phyloP scores from a whole-genome alignment of 2,113 vertebrate species.

The Cottus gobio region DNA sequence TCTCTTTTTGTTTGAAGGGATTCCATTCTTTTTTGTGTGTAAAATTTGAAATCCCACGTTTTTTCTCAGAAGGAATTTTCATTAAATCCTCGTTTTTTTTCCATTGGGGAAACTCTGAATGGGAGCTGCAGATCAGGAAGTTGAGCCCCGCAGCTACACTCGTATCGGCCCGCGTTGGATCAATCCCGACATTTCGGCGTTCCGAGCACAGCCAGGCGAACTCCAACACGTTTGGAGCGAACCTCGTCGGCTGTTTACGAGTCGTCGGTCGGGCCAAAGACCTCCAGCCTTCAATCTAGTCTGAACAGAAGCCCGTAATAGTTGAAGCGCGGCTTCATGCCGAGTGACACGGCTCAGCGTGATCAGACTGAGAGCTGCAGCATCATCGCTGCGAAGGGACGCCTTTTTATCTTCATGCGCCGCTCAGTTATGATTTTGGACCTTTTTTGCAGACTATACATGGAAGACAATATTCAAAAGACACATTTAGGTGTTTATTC shows the following conservation, averaged over 20 bases:
- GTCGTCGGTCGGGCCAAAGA: conserved; percentile 14
- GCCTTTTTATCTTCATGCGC: too few species aligned
- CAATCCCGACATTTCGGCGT: background rate
- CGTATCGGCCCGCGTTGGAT: conserved; percentile 17
- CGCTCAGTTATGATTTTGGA: too few species aligned
- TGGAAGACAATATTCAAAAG: too few species aligned
- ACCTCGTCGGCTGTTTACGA: conserved; percentile 19
- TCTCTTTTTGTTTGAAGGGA: background rate
- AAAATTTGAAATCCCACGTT: background rate
- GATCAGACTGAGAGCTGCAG: background rate
- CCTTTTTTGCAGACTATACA: too few species aligned
- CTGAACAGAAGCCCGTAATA: conserved; percentile 35
- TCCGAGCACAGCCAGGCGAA: conserved; percentile 48
- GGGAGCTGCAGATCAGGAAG: background rate
- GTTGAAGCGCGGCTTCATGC: background rate
- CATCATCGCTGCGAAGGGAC: too few species aligned
- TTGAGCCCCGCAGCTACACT: conserved; percentile 11
- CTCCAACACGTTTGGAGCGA: conserved; percentile 42
- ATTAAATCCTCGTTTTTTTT: background rate
- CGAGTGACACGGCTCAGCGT: conserved; percentile 1
- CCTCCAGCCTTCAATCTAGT: conserved; percentile 13
- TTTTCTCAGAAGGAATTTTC: background rate
- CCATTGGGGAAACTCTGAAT: background rate
- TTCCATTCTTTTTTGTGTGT: too few species aligned
- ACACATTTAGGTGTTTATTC: too few species aligned